Conservation (phyloP, 2,888 invertebrate species). For the Leptarthrus brevirostris region DNA sequence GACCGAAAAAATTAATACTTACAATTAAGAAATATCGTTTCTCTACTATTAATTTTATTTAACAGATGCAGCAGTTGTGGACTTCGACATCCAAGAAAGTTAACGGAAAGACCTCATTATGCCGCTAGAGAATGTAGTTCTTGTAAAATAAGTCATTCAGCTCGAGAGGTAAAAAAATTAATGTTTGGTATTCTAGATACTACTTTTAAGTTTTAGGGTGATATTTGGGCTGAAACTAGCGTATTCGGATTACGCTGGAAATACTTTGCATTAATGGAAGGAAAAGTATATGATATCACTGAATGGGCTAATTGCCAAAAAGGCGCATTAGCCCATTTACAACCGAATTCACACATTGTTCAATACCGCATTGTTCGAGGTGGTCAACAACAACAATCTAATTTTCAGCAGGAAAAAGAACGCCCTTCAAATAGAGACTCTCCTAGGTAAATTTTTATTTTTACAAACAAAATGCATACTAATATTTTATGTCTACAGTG, state of each 20-base stretch:
- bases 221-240: slow-evolving; percentile 95
- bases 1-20: too few species aligned
- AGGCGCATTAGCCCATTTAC: slow-evolving; percentile 74
- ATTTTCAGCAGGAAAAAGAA: slow-evolving; percentile 59
- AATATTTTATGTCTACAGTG: slow-evolving; percentile 58
- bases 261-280: slow-evolving; percentile 97
- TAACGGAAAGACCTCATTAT: slow-evolving; percentile 88
- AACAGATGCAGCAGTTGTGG: slow-evolving; percentile 92
- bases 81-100: slow-evolving; percentile 86
- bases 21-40: too few species aligned
- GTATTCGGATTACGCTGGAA: slow-evolving; percentile 91
- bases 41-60: too few species aligned
- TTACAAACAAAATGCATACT: neutral
- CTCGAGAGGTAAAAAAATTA: slow-evolving; percentile 76
- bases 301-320: slow-evolving; percentile 95
- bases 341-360: slow-evolving; percentile 91
- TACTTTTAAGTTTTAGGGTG: slow-evolving; percentile 74
- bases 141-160: slow-evolving; percentile 90
- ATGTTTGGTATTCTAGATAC: too few species aligned
- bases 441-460: slow-evolving; percentile 55
- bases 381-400: slow-evolving; percentile 64
- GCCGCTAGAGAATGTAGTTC: slow-evolving; percentile 91
- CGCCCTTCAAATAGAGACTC: slow-evolving; percentile 56
- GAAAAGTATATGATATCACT: slow-evolving; percentile 94
- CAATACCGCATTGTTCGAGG: slow-evolving; percentile 71